phyloP scores from a whole-genome alignment of 2,797 vertebrate genomes.

The Harpagifer antarcticus region DNA sequence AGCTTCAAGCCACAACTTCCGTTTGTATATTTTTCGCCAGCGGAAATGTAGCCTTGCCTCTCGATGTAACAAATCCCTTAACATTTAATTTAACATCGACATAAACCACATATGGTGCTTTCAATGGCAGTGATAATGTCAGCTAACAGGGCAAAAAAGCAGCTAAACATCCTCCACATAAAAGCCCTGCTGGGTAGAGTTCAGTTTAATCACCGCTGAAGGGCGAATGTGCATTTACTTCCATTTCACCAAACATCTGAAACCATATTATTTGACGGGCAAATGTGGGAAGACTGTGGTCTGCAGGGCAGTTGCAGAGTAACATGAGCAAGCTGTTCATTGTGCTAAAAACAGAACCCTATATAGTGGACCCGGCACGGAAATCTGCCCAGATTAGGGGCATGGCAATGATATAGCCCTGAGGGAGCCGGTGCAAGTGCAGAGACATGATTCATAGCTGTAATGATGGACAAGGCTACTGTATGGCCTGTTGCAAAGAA shows the following conservation, averaged over 20 bases:
- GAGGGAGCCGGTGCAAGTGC: constrained; percentile 54
- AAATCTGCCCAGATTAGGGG: constrained; percentile 77
- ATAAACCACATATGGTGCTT: constrained; percentile 54
- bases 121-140: constrained; percentile 52
- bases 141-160: constrained; percentile 29
- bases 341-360: constrained; percentile 72
- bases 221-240: constrained; percentile 39
- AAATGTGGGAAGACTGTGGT: constrained; percentile 60
- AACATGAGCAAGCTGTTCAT: constrained; percentile 75
- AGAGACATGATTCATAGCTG: constrained; percentile 74
- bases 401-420: constrained; percentile 67
- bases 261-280: constrained; percentile 54
- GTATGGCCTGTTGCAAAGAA: constrained; percentile 77
- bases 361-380: constrained; percentile 44
- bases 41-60: constrained; percentile 44
- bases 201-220: constrained; percentile 45
- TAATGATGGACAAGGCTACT: constrained; percentile 80
- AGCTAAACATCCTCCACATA: constrained; percentile 35
- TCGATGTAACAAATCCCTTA: constrained; percentile 59
- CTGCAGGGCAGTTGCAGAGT: constrained; percentile 46
- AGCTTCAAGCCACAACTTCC: constrained; percentile 52
- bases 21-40: constrained; percentile 60
- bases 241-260: constrained; percentile 66
- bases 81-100: constrained; percentile 62
- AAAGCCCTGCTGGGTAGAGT: constrained; percentile 36